Evolutionary conservation across 1,140 invertebrate species (phyloP).

Genomic region (Dendroctonus ponderosae): DNA sequence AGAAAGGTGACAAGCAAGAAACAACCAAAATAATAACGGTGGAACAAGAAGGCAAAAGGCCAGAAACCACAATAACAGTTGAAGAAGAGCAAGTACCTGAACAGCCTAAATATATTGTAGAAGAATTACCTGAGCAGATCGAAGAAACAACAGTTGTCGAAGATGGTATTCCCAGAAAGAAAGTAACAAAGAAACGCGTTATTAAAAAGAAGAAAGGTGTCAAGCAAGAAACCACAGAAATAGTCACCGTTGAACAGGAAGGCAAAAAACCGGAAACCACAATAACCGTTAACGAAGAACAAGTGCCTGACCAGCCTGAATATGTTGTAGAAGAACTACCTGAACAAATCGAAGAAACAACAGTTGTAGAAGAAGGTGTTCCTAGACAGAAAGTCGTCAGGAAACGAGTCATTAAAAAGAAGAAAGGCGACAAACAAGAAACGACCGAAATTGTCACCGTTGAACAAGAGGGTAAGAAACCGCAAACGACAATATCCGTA

Average conservation of each 20-base stretch:
- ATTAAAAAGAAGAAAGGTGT: conserved; percentile 44
- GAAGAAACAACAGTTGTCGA: conserved; percentile 31
- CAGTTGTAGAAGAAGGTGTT: conserved; percentile 38
- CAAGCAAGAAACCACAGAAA: conserved; percentile 47
- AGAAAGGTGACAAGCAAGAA: conserved; percentile 37
- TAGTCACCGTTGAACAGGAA: conserved; percentile 45
- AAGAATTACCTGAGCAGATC: conserved; percentile 45
- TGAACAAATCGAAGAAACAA: conserved; percentile 41
- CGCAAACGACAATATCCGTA: conserved; percentile 46
- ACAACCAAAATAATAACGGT: conserved; percentile 44
- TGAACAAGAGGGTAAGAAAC: conserved; percentile 48
- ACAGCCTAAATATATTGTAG: conserved; percentile 36
- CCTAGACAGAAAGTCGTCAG: conserved; percentile 48
- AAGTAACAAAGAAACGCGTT: conserved; percentile 27
- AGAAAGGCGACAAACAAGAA: conserved; percentile 44
- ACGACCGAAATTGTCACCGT: conserved; percentile 44
- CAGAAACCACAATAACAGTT: conserved; percentile 49
- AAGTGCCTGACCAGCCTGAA: conserved; percentile 24
- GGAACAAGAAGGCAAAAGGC: conserved; percentile 48
- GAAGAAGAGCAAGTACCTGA: conserved; percentile 39
- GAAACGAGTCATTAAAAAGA: conserved; percentile 49
- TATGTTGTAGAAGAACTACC: conserved; percentile 41
- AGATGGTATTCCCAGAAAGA: conserved; percentile 31
- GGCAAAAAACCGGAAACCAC: conserved; percentile 45
- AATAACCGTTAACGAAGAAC: conserved; percentile 42